A percentile compares a stretch with the other conserved stretches of the same genome.
These are phyloP conservation scores for Leptatherina wallacei DNA, from an alignment of 2,797 vertebrate species.

Conservation along the genomic window DNA sequence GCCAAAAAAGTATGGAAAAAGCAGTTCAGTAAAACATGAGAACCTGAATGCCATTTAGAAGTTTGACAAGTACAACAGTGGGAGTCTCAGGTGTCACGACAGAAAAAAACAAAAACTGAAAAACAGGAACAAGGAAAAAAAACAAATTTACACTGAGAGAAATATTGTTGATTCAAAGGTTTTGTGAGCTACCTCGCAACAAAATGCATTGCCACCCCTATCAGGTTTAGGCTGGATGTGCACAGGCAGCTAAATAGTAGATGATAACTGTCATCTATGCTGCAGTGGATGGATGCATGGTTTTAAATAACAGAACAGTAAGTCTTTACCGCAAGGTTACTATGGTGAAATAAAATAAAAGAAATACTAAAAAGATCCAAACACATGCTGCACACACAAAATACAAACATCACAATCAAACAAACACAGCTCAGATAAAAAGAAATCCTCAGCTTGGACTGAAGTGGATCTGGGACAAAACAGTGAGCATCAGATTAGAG, in stretches of 20 bases:
- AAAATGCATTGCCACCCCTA: constrained; percentile 53
- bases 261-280: constrained; percentile 50
- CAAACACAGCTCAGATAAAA: constrained; percentile 1
- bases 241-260: constrained; percentile 68
- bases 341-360: constrained; percentile 24
- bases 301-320: constrained; percentile 65
- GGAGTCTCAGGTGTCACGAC: constrained; percentile 42
- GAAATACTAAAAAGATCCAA: constrained; percentile 4
- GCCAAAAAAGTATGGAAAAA: constrained; percentile 3
- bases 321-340: constrained; percentile 50
- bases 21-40: constrained; percentile 10
- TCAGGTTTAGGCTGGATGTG: constrained; percentile 64
- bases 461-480: constrained; percentile 6
- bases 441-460: not conserved
- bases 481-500: constrained; percentile 28
- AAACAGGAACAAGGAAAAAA: not conserved
- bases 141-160: constrained; percentile 29
- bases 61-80: constrained; percentile 16
- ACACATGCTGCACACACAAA: not conserved
- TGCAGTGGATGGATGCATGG: constrained; percentile 55
- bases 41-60: constrained; percentile 12
- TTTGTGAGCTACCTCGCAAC: constrained; percentile 61
- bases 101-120: not conserved
- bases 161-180: constrained; percentile 60
- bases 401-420: not conserved